Conservation (phyloP, 2,113 vertebrate genomes). For the Petroica traversi region DNA sequence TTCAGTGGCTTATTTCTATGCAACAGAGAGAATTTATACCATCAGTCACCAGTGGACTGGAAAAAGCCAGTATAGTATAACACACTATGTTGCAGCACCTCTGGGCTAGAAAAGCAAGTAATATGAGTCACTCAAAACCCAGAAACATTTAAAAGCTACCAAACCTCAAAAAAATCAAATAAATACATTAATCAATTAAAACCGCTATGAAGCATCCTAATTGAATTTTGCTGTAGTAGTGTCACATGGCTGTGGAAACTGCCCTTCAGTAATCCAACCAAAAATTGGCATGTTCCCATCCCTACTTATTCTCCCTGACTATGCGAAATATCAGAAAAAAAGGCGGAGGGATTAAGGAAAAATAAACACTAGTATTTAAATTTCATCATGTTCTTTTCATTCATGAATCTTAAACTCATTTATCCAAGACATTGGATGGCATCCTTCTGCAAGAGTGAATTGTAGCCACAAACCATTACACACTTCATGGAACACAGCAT, state of each 20-base stretch:
- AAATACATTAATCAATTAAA: neutral
- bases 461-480: neutral
- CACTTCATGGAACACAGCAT: fast-evolving
- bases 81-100: neutral
- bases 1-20: neutral
- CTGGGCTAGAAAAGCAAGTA: neutral
- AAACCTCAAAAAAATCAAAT: neutral
- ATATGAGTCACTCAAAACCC: neutral
- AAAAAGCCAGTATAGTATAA: neutral
- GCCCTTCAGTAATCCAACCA: neutral
- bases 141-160: neutral
- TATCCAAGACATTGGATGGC: neutral
- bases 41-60: neutral
- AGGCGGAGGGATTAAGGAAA: neutral
- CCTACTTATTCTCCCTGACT: neutral
- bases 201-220: neutral
- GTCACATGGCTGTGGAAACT: neutral
- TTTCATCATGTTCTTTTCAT: neutral
- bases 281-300: neutral
- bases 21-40: neutral
- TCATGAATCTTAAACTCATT: neutral
- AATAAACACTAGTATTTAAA: neutral
- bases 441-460: neutral
- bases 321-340: neutral
- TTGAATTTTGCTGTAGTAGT: neutral